Evolutionary conservation across 2,888 invertebrate species (phyloP).

Genomic region (Hedya salicella): DNA sequence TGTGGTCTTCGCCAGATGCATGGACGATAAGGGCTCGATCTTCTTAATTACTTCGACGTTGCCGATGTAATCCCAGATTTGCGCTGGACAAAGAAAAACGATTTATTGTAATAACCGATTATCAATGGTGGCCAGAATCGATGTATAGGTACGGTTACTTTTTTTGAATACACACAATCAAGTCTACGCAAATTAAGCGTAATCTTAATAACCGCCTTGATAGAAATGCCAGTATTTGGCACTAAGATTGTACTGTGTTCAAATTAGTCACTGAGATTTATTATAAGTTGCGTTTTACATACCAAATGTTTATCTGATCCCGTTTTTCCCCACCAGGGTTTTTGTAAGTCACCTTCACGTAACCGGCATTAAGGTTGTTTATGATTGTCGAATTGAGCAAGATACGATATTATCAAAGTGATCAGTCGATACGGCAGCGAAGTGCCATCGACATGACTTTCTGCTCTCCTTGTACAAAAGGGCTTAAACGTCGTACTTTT

Average conservation of each 20-base stretch:
- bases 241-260: too few species aligned
- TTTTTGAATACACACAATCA: too few species aligned
- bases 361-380: neutral
- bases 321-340: too few species aligned
- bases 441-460: slow-evolving; percentile 26
- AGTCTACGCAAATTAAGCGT: too few species aligned
- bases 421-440: slow-evolving; percentile 4
- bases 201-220: too few species aligned
- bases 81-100: neutral
- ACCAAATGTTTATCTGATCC: too few species aligned
- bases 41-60: neutral
- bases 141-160: too few species aligned
- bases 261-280: neutral
- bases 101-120: too few species aligned
- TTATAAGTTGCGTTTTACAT: too few species aligned
- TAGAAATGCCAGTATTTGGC: too few species aligned
- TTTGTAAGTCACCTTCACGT: neutral
- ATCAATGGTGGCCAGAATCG: neutral
- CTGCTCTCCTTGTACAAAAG: neutral
- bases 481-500: neutral
- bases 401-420: neutral
- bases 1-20: neutral
- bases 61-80: slow-evolving; percentile 27
- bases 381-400: neutral
- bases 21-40: neutral